Base-by-base conservation (phyloP, 2,797 vertebrate genomes). In the Ctenopoma multispine region DNA sequence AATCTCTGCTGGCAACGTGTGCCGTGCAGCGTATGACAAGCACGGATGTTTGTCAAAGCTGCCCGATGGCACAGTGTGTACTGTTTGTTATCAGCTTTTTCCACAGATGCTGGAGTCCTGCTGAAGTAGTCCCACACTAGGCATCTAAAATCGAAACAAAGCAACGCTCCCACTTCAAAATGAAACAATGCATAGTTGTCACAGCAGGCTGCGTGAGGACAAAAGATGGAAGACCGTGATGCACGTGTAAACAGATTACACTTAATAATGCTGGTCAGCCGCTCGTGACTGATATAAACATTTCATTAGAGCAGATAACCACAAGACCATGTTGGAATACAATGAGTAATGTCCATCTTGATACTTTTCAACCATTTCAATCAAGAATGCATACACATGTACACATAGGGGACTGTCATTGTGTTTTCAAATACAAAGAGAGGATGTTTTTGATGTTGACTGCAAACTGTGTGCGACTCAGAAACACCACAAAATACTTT, bases 221-320 rank as follows among this genome's bases (percentile, higher is more conserved):
- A 27, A 47, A 34, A 54, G 63, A 49, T 1, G 36, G 62, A 69
- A 46, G n/a, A 20, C 44, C 4, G 44, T 11, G 56, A 63, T n/a
- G 11, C 34, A 56, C 62, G 75, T 70, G 58, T 59, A 62, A 66
- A 73, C 4, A 10, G 31, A 76, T 71, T 36, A 31, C 34, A 24
- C 53, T 48, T 49, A 34, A 63, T 47, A 3, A 50, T 40, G 34
- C 47, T 50, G 59, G 5, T 59, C 55, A 41, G 54, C 20, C 64
- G 27, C 50, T 56, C 20, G 75, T 82, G 68, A 72, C 69, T 15
- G 29, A 51, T 60, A 69, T 61, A 51, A 79, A 58, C 62, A 71
- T 51, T 48, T 79, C 34, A 66, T 63, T 10, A 41, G 23, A 36
- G 69, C 51, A 55, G 31, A 40, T 49, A 49, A 34, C 13, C 34